Evolutionary conservation across 2,888 invertebrate genomes (phyloP).

Genomic region (Camponotus fellah): DNA sequence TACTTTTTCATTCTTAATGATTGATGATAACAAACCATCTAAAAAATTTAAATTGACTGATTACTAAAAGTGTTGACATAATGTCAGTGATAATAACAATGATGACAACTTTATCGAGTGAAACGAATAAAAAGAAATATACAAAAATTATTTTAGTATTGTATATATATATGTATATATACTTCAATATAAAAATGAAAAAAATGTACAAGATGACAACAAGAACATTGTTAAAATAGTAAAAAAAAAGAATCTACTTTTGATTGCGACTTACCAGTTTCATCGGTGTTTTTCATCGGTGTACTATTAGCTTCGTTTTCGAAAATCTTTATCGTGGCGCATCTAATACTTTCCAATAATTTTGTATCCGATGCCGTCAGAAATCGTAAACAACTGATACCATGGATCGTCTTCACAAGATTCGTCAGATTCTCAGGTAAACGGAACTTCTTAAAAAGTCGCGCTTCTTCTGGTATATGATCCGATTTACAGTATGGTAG

Average conservation of each 20-base stretch:
- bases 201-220: neutral
- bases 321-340: conserved; percentile 73
- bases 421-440: conserved; percentile 81
- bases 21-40: conserved; percentile 72
- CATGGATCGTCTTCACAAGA: conserved; percentile 80
- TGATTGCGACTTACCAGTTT: conserved; percentile 72
- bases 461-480: conserved; percentile 81
- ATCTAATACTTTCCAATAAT: conserved; percentile 78
- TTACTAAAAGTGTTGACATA: neutral
- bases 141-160: neutral
- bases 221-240: neutral
- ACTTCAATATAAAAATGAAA: neutral
- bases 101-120: neutral
- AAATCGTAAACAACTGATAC: conserved; percentile 73
- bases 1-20: conserved; percentile 11
- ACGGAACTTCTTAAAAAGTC: conserved; percentile 78
- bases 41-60: conserved; percentile 21
- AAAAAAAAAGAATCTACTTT: neutral
- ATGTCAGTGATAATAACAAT: neutral
- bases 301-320: conserved; percentile 53
- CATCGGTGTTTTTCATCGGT: conserved; percentile 57
- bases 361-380: conserved; percentile 74
- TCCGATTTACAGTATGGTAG: conserved; percentile 82
- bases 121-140: neutral
- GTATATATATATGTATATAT: too few relatives aligned